Evolutionary conservation across 1,140 invertebrate species (phyloP).

Genomic region (Mizuhopecten yessoensis): DNA sequence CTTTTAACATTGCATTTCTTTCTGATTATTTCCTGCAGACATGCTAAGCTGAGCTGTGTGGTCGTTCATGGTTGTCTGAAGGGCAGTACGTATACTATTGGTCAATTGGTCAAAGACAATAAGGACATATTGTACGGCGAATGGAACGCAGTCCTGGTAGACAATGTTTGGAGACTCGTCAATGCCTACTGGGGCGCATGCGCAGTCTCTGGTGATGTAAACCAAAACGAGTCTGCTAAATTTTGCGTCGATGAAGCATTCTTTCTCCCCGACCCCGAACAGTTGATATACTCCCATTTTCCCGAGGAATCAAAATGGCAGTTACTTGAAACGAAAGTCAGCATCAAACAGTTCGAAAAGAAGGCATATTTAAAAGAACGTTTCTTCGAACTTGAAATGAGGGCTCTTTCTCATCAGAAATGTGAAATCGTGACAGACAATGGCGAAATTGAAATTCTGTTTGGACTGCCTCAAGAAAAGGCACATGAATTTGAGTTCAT

Average conservation of each 20-base stretch:
- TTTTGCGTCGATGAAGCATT: slow-evolving; percentile 81
- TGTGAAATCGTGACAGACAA: slow-evolving; percentile 68
- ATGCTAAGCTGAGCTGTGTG: slow-evolving; percentile 73
- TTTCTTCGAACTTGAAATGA: slow-evolving; percentile 75
- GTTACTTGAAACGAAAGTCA: slow-evolving; percentile 66
- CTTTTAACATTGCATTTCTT: too few relatives aligned
- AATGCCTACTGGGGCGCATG: slow-evolving; percentile 78
- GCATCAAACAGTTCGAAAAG: slow-evolving; percentile 70
- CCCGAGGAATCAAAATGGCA: slow-evolving; percentile 82
- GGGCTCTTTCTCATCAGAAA: slow-evolving; percentile 68
- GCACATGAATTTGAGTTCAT: slow-evolving; percentile 66
- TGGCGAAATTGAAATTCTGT: slow-evolving; percentile 73
- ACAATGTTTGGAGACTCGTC: slow-evolving; percentile 74
- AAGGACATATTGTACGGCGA: slow-evolving; percentile 72
- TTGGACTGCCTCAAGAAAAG: slow-evolving; percentile 68
- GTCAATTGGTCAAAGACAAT: slow-evolving; percentile 70
- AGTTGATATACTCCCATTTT: slow-evolving; percentile 85
- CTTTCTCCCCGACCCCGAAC: slow-evolving; percentile 85
- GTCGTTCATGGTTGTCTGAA: slow-evolving; percentile 76
- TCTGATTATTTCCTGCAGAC: slow-evolving; percentile 60
- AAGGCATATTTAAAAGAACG: slow-evolving; percentile 75
- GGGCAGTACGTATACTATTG: slow-evolving; percentile 77
- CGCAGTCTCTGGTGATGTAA: slow-evolving; percentile 65
- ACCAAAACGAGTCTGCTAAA: slow-evolving; percentile 30
- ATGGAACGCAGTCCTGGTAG: slow-evolving; percentile 78